Evolutionary conservation across 2,797 vertebrate genomes (phyloP).

Genomic region (Echeneis naucrates): DNA sequence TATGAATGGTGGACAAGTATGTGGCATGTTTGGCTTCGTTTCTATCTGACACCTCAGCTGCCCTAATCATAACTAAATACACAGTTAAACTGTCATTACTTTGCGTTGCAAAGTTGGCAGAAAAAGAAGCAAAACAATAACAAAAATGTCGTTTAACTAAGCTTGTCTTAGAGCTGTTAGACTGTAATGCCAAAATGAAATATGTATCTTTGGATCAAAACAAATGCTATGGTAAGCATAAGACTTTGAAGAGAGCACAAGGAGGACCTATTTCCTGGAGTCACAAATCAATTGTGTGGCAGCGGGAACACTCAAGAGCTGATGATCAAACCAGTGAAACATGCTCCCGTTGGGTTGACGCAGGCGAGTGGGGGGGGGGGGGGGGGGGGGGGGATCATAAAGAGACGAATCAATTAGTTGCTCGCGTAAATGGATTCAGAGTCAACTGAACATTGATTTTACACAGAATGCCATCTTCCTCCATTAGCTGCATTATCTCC

Average conservation of each 20-base stretch:
- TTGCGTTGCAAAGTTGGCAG: neutral
- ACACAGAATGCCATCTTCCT: conserved; percentile 37
- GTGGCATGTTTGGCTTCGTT: too few species aligned
- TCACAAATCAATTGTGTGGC: conserved; percentile 20
- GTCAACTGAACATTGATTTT: conserved; percentile 51
- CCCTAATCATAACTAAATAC: neutral
- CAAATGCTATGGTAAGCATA: neutral
- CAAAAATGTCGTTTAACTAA: too few species aligned
- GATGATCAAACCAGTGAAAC: conserved; percentile 38
- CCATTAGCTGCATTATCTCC: conserved; percentile 33
- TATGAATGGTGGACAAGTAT: too few species aligned
- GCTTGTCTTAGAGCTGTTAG: neutral
- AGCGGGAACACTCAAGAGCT: neutral
- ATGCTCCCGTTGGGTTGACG: conserved; percentile 21
- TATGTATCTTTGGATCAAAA: neutral
- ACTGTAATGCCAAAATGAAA: neutral
- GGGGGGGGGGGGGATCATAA: conserved; percentile 1
- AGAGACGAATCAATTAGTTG: conserved; percentile 51
- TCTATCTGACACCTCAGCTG: too few species aligned
- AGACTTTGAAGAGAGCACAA: conserved; percentile 5
- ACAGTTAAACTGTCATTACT: neutral
- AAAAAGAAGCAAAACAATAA: neutral
- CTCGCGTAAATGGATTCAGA: conserved; percentile 36
- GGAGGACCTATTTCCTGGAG: neutral
- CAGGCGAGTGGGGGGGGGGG: conserved; percentile 4